Base-by-base conservation (phyloP, 2,888 invertebrate species). In the Agriotes lineatus region DNA sequence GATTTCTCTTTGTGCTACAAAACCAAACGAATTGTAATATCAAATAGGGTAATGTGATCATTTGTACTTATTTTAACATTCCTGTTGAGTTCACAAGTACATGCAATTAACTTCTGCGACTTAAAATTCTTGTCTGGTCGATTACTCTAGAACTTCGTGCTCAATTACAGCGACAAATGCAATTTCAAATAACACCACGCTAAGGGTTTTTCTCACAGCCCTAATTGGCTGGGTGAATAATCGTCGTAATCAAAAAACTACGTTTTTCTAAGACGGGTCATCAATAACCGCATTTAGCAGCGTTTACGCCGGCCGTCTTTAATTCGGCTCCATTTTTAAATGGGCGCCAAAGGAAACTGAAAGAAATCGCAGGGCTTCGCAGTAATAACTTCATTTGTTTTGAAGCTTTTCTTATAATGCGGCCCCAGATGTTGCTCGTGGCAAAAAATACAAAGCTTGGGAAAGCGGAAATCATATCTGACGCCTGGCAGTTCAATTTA, bases 301-400 rank as follows among this genome's bases (percentile, higher is more conserved):
- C 42, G 1, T 48, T 48, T 48, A 22, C 48, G n/a, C 48, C 48
- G 22, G 48, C 48, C 48, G 22, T 48, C 48, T 52, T 52, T 52
- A 37, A 48, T 59, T 42, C 48, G 33, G 10, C 18, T 10, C 33
- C 33, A 61, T 50, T 50, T 48, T 61, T 48, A 50, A 61, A 37
- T 20, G 35, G 18, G 20, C 14, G 33, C 33, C 52, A 12, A 35
- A 61, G 37, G 61, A 61, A 39, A 22, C 20, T 44, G 42, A 44
- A 50, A 48, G 48, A 48, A 61, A 35, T 61, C 20, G 50, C 20
- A 35, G 16, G 2, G 3, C 58, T 30, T 3, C 9, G 25, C 18
- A 42, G 25, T 58, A 61, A 61, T 37, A 61, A 50, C 61, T 48
- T 50, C 61, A 61, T 61, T 61, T 61, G 61, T 61, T 60, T 61